Conservation (phyloP, 2,888 invertebrate species). For the Ennomos quercinarius region DNA sequence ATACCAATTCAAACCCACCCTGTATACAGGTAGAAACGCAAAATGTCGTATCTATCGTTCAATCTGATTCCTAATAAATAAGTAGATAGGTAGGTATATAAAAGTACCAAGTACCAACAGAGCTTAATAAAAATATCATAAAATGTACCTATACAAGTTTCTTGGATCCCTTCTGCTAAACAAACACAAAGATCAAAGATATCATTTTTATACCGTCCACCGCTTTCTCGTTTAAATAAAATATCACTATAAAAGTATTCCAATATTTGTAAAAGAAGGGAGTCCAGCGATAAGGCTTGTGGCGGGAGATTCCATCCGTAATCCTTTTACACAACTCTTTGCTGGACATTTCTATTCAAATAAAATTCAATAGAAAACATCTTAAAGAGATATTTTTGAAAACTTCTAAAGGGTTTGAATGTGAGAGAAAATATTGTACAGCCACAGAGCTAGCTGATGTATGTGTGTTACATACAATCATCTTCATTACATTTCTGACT, state of each 20-base stretch:
- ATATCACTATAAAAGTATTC: constrained; percentile 80
- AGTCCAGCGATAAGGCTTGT: constrained; percentile 68
- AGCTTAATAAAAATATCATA: constrained; percentile 27
- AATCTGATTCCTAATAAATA: constrained; percentile 4
- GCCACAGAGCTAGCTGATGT: too few species aligned
- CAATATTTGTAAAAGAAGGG: constrained; percentile 65
- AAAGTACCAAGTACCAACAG: neutral
- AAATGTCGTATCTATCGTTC: neutral
- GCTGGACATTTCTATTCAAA: constrained; percentile 68
- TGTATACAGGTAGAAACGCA: too few species aligned
- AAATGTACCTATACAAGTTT: constrained; percentile 5
- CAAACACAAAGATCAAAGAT: constrained; percentile 71
- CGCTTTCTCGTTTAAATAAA: constrained; percentile 70
- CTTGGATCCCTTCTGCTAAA: constrained; percentile 34
- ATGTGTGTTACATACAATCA: too few species aligned
- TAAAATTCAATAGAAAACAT: constrained; percentile 50
- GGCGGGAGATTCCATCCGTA: constrained; percentile 51
- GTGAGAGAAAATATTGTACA: neutral
- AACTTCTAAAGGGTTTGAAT: constrained; percentile 20
- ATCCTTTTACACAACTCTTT: constrained; percentile 72
- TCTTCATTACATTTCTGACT: too few species aligned
- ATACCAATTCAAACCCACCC: too few species aligned
- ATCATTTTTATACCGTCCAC: constrained; percentile 46
- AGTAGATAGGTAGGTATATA: too few species aligned
- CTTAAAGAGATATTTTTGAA: constrained; percentile 29